Conservation (phyloP, 2,888 invertebrate species). For the Cinara cedri region DNA sequence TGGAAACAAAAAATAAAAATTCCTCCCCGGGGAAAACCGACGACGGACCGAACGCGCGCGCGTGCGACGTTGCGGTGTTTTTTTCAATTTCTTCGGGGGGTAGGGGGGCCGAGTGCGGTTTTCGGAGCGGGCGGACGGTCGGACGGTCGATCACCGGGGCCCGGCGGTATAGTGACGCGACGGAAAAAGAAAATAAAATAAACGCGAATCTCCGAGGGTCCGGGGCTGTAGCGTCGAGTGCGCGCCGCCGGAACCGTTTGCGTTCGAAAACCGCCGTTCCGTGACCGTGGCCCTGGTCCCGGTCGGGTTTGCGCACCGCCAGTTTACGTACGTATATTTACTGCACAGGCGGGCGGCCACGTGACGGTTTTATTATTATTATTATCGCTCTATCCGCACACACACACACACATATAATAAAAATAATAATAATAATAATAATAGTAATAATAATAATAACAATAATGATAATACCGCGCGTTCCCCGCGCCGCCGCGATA, state of each 20-base stretch:
- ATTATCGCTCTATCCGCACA: neutral
- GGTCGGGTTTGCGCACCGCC: too few relatives aligned
- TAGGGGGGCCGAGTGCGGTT: conserved; percentile 13
- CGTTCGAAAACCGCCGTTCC: conserved; percentile 53
- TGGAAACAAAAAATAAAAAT: conserved; percentile 10
- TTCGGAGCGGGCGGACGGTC: neutral
- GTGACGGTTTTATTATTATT: conserved; percentile 51
- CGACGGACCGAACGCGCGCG: neutral
- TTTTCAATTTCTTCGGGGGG: conserved; percentile 21
- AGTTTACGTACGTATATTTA: too few relatives aligned
- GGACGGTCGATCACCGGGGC: neutral
- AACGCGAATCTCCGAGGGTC: conserved; percentile 41
- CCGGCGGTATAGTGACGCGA: neutral
- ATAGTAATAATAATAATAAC: too few relatives aligned
- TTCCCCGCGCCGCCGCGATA: neutral
- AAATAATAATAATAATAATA: too few relatives aligned
- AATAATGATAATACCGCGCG: neutral
- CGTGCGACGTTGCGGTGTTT: neutral
- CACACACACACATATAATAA: too few relatives aligned
- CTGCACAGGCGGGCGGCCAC: conserved; percentile 21
- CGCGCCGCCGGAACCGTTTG: conserved; percentile 51
- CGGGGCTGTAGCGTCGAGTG: conserved; percentile 18
- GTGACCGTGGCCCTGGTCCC: conserved; percentile 25
- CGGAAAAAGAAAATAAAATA: neutral
- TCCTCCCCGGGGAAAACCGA: conserved; percentile 1